Percentiles rank a stretch among this genome's conserved stretches.
These are phyloP conservation scores for Lampropteryx suffumata DNA, from an alignment of 2,888 invertebrate genomes.

Conservation along the genomic window DNA sequence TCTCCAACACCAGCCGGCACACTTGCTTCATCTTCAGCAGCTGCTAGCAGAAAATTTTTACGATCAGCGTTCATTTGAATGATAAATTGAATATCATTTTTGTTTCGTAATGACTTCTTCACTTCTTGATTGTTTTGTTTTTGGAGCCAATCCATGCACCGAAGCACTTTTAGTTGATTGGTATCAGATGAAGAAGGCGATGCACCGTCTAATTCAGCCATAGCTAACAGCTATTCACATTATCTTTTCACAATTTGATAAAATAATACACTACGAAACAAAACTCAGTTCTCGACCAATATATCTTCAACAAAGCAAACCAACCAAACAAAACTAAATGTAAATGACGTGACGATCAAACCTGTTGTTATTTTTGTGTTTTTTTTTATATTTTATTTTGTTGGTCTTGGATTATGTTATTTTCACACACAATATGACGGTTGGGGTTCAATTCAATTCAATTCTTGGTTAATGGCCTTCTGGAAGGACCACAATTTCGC, in stretches of 20 bases:
- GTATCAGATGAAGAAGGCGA: conserved; percentile 10
- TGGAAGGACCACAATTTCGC: too few species aligned
- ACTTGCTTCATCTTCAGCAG: conserved; percentile 66
- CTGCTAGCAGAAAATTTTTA: conserved; percentile 61
- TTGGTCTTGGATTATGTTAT: too few species aligned
- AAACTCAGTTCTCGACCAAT: conserved; percentile 13
- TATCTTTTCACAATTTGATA: too few species aligned
- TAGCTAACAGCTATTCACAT: background rate
- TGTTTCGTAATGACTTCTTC: conserved; percentile 61
- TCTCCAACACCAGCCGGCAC: conserved; percentile 68
- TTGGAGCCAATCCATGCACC: conserved; percentile 71
- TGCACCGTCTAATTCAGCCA: conserved; percentile 16
- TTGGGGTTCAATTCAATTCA: too few species aligned
- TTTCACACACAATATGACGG: too few species aligned
- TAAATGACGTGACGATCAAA: too few species aligned
- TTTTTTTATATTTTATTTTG: too few species aligned
- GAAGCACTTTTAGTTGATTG: conserved; percentile 44
- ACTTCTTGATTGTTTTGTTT: conserved; percentile 63
- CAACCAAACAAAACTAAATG: conserved; percentile 50
- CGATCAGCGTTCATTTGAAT: conserved; percentile 66
- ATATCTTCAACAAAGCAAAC: conserved; percentile 2
- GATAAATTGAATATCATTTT: conserved; percentile 72
- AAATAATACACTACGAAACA: too few species aligned
- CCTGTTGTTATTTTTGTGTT: too few species aligned
- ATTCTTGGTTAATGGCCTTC: too few species aligned